phyloP scores from a whole-genome alignment of 2,888 invertebrate genomes.

The Melanargia galathea region DNA sequence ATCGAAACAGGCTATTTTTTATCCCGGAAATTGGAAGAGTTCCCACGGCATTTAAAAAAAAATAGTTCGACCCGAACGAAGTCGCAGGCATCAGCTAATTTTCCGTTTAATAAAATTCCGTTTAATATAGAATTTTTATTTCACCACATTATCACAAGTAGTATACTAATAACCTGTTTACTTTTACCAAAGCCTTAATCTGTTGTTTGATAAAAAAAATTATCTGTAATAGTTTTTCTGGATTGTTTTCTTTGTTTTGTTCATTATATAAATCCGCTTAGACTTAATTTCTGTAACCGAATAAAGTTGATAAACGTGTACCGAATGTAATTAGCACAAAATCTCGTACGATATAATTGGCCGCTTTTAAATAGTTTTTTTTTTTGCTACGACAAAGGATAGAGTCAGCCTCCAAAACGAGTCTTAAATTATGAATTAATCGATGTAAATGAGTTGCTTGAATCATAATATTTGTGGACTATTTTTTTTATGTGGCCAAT shows the following conservation, averaged over 20 bases:
- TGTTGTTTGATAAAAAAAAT: background rate
- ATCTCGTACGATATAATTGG: conserved; percentile 24
- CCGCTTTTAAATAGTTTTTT: conserved; percentile 26
- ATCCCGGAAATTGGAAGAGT: too few relatives aligned
- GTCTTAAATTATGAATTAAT: conserved; percentile 28
- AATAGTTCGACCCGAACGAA: too few relatives aligned
- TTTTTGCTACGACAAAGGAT: conserved; percentile 21
- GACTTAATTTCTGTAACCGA: background rate
- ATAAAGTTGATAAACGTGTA: conserved; percentile 19
- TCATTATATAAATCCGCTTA: background rate
- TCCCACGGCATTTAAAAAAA: too few relatives aligned
- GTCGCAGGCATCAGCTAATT: too few relatives aligned
- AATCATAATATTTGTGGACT: conserved; percentile 10
- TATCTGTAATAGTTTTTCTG: background rate
- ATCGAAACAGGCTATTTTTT: too few relatives aligned
- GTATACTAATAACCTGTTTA: background rate
- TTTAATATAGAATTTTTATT: too few relatives aligned
- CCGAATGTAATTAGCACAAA: conserved; percentile 18
- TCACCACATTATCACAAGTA: background rate
- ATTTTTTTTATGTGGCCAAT: conserved; percentile 1
- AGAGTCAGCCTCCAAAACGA: conserved; percentile 22
- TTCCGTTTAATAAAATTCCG: background rate
- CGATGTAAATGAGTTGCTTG: conserved; percentile 16
- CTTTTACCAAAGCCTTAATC: background rate
- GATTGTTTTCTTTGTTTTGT: background rate